These are phyloP conservation scores for Belgica antarctica DNA, from an alignment of 2,888 invertebrate genomes.

Conservation along the genomic window DNA sequence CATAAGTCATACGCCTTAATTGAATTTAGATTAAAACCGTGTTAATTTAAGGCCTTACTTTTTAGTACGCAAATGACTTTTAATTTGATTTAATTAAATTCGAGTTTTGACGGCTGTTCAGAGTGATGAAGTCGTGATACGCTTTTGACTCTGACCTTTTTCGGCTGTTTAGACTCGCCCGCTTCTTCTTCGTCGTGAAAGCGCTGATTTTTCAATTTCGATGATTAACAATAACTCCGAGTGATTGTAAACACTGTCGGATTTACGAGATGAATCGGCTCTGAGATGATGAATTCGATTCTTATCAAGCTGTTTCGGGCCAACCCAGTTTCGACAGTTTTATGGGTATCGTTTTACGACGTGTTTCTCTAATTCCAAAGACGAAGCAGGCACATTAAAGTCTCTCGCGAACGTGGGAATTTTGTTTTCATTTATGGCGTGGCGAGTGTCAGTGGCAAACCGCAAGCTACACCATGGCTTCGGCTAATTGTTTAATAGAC, in stretches of 20 bases:
- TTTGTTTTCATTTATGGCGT: slow-evolving; percentile 26
- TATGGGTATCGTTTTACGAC: slow-evolving; percentile 11
- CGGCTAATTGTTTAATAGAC: slow-evolving; percentile 38
- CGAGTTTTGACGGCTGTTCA: slow-evolving; percentile 19
- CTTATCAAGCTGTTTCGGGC: background rate
- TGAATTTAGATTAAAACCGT: slow-evolving; percentile 42
- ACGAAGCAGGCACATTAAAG: slow-evolving; percentile 16
- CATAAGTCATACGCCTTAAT: slow-evolving; percentile 36
- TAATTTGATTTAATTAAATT: slow-evolving; percentile 43
- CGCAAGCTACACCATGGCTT: slow-evolving; percentile 15
- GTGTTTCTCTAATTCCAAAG: slow-evolving; percentile 10
- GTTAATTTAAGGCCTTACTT: slow-evolving; percentile 38
- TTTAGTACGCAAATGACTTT: slow-evolving; percentile 42
- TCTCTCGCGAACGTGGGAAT: slow-evolving; percentile 34
- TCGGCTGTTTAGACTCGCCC: background rate
- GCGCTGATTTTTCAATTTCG: slow-evolving; percentile 32
- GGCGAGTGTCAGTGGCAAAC: slow-evolving; percentile 23
- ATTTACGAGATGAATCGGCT: no score
- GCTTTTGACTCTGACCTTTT: slow-evolving; percentile 27
- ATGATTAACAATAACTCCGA: background rate
- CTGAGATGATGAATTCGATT: slow-evolving; percentile 9
- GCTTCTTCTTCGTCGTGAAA: slow-evolving; percentile 35
- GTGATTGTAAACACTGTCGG: background rate
- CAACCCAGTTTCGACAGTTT: background rate
- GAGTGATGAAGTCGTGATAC: slow-evolving; percentile 33